These are phyloP conservation scores for Chaenocephalus aceratus DNA, from an alignment of 2,113 vertebrate genomes.

Conservation along the genomic window DNA sequence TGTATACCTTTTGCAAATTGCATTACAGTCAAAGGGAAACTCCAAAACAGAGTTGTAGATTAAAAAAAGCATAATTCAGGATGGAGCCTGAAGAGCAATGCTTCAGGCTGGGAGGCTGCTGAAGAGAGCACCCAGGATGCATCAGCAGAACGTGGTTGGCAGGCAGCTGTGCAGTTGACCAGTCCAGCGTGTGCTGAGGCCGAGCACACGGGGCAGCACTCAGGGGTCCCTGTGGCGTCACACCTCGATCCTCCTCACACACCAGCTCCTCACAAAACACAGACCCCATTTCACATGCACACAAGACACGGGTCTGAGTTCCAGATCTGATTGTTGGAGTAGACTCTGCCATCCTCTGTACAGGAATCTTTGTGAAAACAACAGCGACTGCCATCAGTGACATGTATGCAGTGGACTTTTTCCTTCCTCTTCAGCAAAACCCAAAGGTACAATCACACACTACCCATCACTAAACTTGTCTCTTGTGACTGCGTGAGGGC, in stretches of 20 bases:
- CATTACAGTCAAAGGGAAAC: conserved; percentile 30
- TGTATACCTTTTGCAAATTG: conserved; percentile 50
- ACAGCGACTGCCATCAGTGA: conserved; percentile 41
- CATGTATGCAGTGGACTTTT: neutral
- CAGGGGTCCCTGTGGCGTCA: conserved; percentile 80
- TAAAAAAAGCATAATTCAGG: neutral
- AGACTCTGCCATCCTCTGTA: conserved; percentile 53
- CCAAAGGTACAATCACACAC: neutral
- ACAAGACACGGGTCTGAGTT: conserved; percentile 75
- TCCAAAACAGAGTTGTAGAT: neutral
- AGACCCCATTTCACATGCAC: conserved; percentile 90
- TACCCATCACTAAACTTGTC: neutral
- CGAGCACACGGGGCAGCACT: conserved; percentile 90
- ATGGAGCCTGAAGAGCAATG: conserved; percentile 28
- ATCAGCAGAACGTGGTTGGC: neutral
- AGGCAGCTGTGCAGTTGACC: conserved; percentile 50
- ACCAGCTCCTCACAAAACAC: conserved; percentile 91
- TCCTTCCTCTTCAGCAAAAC: neutral
- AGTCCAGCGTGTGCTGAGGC: neutral
- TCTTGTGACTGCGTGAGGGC: neutral
- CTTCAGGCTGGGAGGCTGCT: conserved; percentile 21
- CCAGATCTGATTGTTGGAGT: conserved; percentile 75
- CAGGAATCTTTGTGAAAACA: conserved; percentile 62
- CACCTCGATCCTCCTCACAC: conserved; percentile 86
- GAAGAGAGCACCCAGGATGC: conserved; percentile 1